Percentiles rank a stretch among this genome's conserved stretches.
Evolutionary conservation across 2,113 vertebrate species (phyloP).

Genomic region (Ammodytes marinus): DNA sequence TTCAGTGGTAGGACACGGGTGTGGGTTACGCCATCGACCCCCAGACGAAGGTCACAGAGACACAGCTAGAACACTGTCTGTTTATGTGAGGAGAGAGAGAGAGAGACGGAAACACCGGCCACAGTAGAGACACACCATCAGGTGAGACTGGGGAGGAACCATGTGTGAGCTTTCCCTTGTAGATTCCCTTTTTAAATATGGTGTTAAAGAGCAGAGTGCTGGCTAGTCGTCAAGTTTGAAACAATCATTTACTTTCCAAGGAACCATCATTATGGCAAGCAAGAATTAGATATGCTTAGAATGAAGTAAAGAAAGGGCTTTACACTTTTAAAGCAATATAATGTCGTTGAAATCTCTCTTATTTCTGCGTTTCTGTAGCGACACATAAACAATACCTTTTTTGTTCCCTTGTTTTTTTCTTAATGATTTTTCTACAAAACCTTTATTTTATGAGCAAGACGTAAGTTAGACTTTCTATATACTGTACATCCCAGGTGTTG

Average conservation of each 20-base stretch:
- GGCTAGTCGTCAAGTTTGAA: neutral
- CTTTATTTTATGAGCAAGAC: too few species aligned
- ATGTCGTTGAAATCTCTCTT: neutral
- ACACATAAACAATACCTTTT: neutral
- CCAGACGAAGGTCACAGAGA: constrained; percentile 59
- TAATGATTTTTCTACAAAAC: too few species aligned
- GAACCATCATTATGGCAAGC: neutral
- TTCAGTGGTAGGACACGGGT: constrained; percentile 82
- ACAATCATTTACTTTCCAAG: neutral
- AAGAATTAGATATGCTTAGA: neutral
- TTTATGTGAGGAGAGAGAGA: constrained; percentile 47
- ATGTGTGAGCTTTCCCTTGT: constrained; percentile 18
- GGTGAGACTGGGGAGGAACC: constrained; percentile 33
- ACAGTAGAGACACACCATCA: constrained; percentile 38
- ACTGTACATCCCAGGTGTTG: neutral
- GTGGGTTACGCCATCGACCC: constrained; percentile 75
- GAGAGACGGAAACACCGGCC: constrained; percentile 30
- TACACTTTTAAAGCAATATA: neutral
- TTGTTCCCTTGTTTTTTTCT: too few species aligned
- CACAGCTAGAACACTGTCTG: constrained; percentile 58
- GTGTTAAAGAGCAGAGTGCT: neutral
- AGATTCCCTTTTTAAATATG: neutral
- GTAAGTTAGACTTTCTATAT: too few species aligned
- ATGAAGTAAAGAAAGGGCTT: neutral
- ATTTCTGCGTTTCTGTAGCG: neutral